A percentile compares a stretch with the other conserved stretches of the same genome.
Conservation (phyloP, 2,888 invertebrate species). For the Rhamnusium bicolor region DNA sequence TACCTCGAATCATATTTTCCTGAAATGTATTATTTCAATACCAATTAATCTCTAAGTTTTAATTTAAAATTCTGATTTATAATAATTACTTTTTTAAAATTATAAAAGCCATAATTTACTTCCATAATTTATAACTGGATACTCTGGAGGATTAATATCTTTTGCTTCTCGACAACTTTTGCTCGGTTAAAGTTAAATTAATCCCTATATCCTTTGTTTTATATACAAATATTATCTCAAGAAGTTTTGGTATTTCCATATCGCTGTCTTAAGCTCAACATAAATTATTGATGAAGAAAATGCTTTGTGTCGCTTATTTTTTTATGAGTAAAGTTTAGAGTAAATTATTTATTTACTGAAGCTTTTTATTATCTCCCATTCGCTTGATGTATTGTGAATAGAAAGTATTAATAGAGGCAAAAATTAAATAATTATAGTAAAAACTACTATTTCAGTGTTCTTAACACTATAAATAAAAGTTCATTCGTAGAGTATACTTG, state of each 20-base stretch:
- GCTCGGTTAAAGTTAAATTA: neutral
- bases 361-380: neutral
- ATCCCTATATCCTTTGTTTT: neutral
- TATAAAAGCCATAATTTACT: neutral
- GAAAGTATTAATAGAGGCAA: too few relatives aligned
- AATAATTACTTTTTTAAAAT: neutral
- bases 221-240: neutral
- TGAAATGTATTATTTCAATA: too few relatives aligned
- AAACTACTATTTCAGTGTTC: too few relatives aligned
- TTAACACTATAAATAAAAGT: too few relatives aligned
- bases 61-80: neutral
- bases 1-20: too few relatives aligned
- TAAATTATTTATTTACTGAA: too few relatives aligned
- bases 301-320: neutral
- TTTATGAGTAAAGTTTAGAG: neutral
- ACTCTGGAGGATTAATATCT: neutral
- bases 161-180: neutral
- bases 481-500: too few relatives aligned
- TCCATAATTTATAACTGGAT: neutral
- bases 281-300: neutral
- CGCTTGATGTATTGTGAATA: too few relatives aligned
- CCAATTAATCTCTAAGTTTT: too few relatives aligned
- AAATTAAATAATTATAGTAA: too few relatives aligned
- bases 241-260: neutral
- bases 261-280: neutral